Evolutionary conservation across 2,888 invertebrate species (phyloP).

Genomic region (Drosophila rubida): DNA sequence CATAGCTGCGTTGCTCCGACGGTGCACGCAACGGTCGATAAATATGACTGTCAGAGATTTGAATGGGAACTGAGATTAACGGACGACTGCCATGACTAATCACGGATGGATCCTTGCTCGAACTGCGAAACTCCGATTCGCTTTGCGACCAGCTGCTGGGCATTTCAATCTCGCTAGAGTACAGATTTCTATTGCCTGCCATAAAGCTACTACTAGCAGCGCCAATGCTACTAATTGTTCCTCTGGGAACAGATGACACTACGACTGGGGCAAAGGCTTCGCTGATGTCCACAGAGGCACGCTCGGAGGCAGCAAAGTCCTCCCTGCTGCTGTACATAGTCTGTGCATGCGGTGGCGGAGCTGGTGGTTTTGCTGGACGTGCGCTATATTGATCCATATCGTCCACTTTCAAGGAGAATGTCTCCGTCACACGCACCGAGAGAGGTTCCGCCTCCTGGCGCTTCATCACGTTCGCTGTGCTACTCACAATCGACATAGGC

Average conservation of each 20-base stretch:
- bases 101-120: slow-evolving; percentile 61
- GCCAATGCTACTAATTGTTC: slow-evolving; percentile 54
- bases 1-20: slow-evolving; percentile 76
- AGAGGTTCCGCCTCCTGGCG: slow-evolving; percentile 75
- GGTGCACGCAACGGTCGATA: slow-evolving; percentile 67
- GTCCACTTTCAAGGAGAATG: slow-evolving; percentile 84
- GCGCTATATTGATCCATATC: slow-evolving; percentile 84
- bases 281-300: slow-evolving; percentile 61
- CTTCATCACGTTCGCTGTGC: slow-evolving; percentile 64
- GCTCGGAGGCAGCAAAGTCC: slow-evolving; percentile 73
- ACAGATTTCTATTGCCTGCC: slow-evolving; percentile 78
- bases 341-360: slow-evolving; percentile 62
- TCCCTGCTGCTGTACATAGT: slow-evolving; percentile 79
- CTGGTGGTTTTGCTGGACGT: slow-evolving; percentile 66
- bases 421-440: slow-evolving; percentile 82
- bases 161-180: slow-evolving; percentile 76
- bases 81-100: slow-evolving; percentile 61
- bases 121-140: slow-evolving; percentile 57
- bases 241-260: slow-evolving; percentile 59
- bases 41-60: slow-evolving; percentile 63
- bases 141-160: slow-evolving; percentile 50
- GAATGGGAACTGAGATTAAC: slow-evolving; percentile 77
- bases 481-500: slow-evolving; percentile 70
- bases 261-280: slow-evolving; percentile 82
- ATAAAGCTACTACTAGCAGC: slow-evolving; percentile 66